Percentiles rank a stretch among this genome's conserved stretches.
Conservation (phyloP, 2,888 invertebrate species). For the Augiades crinisus region DNA sequence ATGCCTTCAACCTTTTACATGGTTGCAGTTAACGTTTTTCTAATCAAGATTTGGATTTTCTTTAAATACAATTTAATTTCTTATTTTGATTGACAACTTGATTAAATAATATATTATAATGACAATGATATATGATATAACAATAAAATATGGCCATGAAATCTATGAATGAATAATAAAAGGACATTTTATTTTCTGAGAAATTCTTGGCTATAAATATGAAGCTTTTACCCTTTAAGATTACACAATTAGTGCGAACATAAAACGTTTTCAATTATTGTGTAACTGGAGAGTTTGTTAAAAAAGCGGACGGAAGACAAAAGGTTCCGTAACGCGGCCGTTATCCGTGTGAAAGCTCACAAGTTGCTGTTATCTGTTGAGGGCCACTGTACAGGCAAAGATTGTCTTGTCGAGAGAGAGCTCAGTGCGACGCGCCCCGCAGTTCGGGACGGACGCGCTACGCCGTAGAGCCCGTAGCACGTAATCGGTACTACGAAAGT, state of each 20-base stretch:
- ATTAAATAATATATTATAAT: too few species aligned
- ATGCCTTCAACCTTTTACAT: too few species aligned
- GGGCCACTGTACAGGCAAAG: constrained; percentile 68
- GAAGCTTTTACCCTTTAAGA: too few species aligned
- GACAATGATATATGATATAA: too few species aligned
- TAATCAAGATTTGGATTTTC: too few species aligned
- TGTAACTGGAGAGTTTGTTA: constrained; percentile 20
- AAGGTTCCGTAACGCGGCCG: constrained; percentile 57
- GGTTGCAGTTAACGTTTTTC: too few species aligned
- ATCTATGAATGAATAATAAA: too few species aligned
- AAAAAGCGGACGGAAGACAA: constrained; percentile 57
- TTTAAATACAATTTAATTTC: too few species aligned
- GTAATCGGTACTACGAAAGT: constrained; percentile 49
- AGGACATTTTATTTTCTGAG: too few species aligned
- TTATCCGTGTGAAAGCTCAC: constrained; percentile 69
- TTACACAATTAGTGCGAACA: constrained; percentile 15
- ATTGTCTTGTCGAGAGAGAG: constrained; percentile 74
- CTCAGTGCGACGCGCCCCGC: constrained; percentile 71
- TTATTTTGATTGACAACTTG: too few species aligned
- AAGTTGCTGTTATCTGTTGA: constrained; percentile 68
- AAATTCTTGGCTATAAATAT: too few species aligned
- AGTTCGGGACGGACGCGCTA: constrained; percentile 62
- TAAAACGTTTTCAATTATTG: constrained; percentile 20
- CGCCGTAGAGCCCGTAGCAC: constrained; percentile 50
- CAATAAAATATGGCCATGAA: too few species aligned